Conservation (phyloP, 2,888 invertebrate genomes). For the Chromoteleia sp. region DNA sequence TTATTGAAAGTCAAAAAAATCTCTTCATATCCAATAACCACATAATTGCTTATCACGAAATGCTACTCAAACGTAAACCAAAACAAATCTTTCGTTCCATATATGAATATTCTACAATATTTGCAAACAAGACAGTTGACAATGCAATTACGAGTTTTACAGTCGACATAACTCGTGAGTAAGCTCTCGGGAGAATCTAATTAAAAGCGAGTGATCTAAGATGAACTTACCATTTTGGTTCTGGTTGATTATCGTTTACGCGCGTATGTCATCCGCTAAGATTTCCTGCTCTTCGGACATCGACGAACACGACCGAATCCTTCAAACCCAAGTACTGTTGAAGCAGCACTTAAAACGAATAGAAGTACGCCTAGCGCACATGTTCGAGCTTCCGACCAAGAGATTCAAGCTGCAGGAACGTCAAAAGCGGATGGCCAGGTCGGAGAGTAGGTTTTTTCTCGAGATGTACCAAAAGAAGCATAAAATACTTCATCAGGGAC, state of each 20-base stretch:
- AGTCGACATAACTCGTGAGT: too few species aligned
- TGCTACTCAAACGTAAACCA: too few species aligned
- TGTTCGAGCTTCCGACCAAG: conserved; percentile 24
- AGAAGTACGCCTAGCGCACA: conserved; percentile 5
- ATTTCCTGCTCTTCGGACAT: background rate
- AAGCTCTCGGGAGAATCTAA: background rate
- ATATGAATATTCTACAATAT: too few species aligned
- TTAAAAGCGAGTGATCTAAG: background rate
- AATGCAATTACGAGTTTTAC: too few species aligned
- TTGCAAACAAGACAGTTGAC: too few species aligned
- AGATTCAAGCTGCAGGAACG: background rate
- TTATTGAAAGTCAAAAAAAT: too few species aligned
- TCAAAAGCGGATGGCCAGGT: conserved; percentile 18
- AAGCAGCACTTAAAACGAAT: conserved; percentile 29
- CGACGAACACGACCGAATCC: background rate
- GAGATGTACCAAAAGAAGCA: conserved; percentile 29
- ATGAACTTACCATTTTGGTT: conserved; percentile 1
- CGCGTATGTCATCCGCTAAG: background rate
- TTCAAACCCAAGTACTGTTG: background rate
- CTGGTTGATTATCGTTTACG: background rate
- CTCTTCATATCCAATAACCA: too few species aligned
- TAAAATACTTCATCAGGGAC: background rate
- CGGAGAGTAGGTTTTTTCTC: conserved; percentile 31
- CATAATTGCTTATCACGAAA: too few species aligned
- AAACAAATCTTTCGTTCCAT: too few species aligned